Conservation (phyloP, 2,797 vertebrate species). For the Neopelma chrysocephalum region DNA sequence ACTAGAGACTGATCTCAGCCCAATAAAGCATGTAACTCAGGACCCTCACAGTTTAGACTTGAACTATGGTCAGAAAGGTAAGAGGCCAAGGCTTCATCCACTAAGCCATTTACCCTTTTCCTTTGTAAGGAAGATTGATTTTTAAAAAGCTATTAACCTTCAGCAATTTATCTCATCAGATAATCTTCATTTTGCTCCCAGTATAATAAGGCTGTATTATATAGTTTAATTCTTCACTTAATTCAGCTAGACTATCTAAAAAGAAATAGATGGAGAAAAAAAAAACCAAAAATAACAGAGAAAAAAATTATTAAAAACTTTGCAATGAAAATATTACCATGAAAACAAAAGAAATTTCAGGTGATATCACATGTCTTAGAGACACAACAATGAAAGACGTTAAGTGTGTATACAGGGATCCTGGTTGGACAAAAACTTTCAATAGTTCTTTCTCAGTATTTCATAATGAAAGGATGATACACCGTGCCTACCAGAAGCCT, state of each 20-base stretch:
- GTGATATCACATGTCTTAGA: neutral
- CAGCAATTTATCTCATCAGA: constrained; percentile 80
- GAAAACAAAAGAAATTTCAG: constrained; percentile 53
- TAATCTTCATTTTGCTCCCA: constrained; percentile 78
- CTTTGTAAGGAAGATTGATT: constrained; percentile 81
- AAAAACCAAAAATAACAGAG: neutral
- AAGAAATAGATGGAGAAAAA: neutral
- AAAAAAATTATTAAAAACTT: constrained; percentile 50
- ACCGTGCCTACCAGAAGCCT: neutral
- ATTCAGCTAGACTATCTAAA: constrained; percentile 61
- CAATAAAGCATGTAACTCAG: constrained; percentile 59
- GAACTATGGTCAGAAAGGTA: constrained; percentile 78
- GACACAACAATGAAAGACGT: neutral
- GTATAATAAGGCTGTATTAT: constrained; percentile 75
- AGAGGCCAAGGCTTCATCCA: constrained; percentile 77
- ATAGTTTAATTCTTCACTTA: constrained; percentile 72
- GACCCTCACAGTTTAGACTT: constrained; percentile 73
- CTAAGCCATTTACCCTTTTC: constrained; percentile 81
- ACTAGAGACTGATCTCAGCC: constrained; percentile 80
- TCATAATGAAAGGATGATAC: neutral
- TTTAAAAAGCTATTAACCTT: constrained; percentile 83
- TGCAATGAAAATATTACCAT: constrained; percentile 41
- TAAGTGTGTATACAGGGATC: neutral
- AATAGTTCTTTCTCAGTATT: neutral
- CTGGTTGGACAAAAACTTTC: constrained; percentile 16